Conservation (phyloP, 2,888 invertebrate genomes). For the Eulithis prunata region DNA sequence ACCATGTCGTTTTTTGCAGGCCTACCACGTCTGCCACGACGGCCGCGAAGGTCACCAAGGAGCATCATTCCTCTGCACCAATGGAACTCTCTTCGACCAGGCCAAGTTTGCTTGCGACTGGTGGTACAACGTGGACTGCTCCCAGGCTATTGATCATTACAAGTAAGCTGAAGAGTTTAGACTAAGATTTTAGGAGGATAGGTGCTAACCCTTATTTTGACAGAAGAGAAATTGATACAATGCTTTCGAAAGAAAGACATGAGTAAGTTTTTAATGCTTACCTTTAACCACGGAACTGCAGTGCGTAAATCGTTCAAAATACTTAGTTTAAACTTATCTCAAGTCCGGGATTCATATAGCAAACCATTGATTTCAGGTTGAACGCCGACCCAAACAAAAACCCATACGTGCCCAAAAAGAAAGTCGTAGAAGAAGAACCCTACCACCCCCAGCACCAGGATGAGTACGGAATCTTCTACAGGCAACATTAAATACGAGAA, state of each 20-base stretch:
- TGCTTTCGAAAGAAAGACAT: no score
- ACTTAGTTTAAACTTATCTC: neutral
- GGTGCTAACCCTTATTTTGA: no score
- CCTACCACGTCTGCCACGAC: slow-evolving; percentile 94
- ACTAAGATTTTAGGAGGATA: no score
- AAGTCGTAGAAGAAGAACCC: slow-evolving; percentile 78
- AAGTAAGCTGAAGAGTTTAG: slow-evolving; percentile 77
- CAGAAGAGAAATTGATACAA: no score
- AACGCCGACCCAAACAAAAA: slow-evolving; percentile 92
- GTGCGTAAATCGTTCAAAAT: no score
- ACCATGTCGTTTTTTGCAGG: slow-evolving; percentile 72
- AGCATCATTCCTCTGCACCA: slow-evolving; percentile 92
- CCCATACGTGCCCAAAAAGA: slow-evolving; percentile 90
- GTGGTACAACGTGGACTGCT: slow-evolving; percentile 96
- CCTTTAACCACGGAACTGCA: no score
- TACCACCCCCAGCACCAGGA: slow-evolving; percentile 29
- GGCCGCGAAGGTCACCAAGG: slow-evolving; percentile 94
- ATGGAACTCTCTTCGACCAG: slow-evolving; percentile 94
- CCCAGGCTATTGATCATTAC: slow-evolving; percentile 89
- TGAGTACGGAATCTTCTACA: slow-evolving; percentile 48
- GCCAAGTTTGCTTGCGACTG: slow-evolving; percentile 94
- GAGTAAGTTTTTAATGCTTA: no score
- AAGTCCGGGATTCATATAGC: no score
- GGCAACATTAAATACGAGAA: slow-evolving; percentile 25
- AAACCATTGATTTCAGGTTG: slow-evolving; percentile 80